phyloP scores from a whole-genome alignment of 2,888 invertebrate genomes.

The Ochropacha duplaris region DNA sequence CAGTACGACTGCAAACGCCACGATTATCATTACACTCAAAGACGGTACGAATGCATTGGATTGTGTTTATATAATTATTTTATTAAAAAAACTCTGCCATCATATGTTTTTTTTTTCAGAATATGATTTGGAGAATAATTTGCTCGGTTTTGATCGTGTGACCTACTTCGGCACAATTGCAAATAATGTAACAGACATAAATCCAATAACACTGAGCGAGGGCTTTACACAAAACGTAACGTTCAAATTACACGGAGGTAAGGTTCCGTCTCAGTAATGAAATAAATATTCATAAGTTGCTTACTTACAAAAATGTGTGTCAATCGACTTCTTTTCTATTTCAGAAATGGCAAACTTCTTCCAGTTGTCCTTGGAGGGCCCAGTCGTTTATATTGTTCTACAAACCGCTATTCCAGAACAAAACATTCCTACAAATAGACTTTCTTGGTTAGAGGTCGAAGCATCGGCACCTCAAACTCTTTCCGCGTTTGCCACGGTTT shows the following conservation, averaged over 20 bases:
- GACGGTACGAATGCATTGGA: constrained; percentile 15
- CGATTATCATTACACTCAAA: constrained; percentile 26
- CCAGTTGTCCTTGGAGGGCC: constrained; percentile 4
- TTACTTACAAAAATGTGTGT: neutral
- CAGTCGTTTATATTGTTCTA: constrained; percentile 15
- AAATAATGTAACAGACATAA: constrained; percentile 11
- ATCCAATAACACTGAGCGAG: constrained; percentile 17
- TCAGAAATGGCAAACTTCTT: constrained; percentile 21
- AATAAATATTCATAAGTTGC: neutral
- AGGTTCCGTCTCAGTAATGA: neutral
- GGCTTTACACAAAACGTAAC: constrained; percentile 21
- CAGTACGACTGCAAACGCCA: constrained; percentile 20
- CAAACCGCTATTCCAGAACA: constrained; percentile 30
- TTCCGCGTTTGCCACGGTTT: constrained; percentile 34
- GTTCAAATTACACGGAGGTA: constrained; percentile 34
- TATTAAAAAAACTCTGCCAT: too few species aligned
- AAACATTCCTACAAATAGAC: constrained; percentile 28
- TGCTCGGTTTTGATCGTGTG: constrained; percentile 26
- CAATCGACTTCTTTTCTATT: constrained; percentile 3
- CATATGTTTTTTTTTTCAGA: constrained; percentile 13
- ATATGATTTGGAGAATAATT: constrained; percentile 6
- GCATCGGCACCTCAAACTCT: constrained; percentile 29
- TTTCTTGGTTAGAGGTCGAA: constrained; percentile 33
- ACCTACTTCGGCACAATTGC: constrained; percentile 23
- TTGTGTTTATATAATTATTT: too few species aligned